A percentile compares a stretch with the other conserved stretches of the same genome.
These are phyloP conservation scores for Steinernema carpocapsae DNA, from an alignment of 2,888 invertebrate genomes.

Conservation along the genomic window DNA sequence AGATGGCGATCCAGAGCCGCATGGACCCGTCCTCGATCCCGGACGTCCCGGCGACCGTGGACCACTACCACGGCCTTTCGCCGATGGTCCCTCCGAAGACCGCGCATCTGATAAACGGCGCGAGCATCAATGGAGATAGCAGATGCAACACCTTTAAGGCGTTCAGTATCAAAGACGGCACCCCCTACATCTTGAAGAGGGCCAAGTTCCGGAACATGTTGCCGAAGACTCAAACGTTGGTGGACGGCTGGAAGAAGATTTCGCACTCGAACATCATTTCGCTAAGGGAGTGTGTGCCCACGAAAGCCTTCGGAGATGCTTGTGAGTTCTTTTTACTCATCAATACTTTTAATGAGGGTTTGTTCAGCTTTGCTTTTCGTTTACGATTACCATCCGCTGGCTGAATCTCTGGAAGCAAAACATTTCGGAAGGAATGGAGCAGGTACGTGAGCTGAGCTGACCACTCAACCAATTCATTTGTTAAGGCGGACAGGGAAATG, in stretches of 20 bases:
- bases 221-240: slow-evolving; percentile 82
- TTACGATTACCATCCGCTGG: slow-evolving; percentile 91
- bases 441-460: neutral
- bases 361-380: slow-evolving; percentile 87
- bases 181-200: slow-evolving; percentile 52
- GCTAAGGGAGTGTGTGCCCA: slow-evolving; percentile 88
- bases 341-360: neutral
- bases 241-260: slow-evolving; percentile 89
- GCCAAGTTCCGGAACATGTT: slow-evolving; percentile 78
- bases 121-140: neutral
- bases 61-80: slow-evolving; percentile 44
- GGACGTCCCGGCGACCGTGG: slow-evolving; percentile 52
- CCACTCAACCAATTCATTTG: neutral
- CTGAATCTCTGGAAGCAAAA: slow-evolving; percentile 84
- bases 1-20: slow-evolving; percentile 53
- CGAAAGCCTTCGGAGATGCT: slow-evolving; percentile 92
- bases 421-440: slow-evolving; percentile 75
- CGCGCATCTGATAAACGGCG: slow-evolving; percentile 39
- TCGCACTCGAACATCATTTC: slow-evolving; percentile 89
- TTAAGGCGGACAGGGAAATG: slow-evolving; percentile 22
- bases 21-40: slow-evolving; percentile 45
- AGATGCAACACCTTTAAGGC: slow-evolving; percentile 47
- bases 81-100: slow-evolving; percentile 48
- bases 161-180: slow-evolving; percentile 51
- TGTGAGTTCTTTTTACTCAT: slow-evolving; percentile 75